A percentile compares a stretch with the other conserved stretches of the same genome.
Conservation (phyloP, 2,113 vertebrate species). For the Gymnorhina tibicen region DNA sequence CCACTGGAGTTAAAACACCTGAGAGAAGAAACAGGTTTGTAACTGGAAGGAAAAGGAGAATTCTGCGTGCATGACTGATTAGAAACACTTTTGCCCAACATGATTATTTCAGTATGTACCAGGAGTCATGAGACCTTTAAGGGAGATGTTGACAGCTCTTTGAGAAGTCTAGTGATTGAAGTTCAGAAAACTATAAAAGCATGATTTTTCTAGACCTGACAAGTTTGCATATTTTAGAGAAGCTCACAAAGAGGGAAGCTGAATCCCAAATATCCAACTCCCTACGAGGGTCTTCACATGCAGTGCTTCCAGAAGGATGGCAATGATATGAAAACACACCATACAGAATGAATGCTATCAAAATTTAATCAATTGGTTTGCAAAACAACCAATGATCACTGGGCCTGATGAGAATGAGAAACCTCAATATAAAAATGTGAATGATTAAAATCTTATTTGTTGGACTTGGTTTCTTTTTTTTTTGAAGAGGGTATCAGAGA, state of each 20-base stretch:
- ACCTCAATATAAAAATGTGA: background rate
- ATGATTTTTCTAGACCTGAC: background rate
- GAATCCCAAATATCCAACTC: background rate
- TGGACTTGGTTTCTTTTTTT: background rate
- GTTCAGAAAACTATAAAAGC: background rate
- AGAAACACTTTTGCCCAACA: background rate
- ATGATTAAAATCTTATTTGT: background rate
- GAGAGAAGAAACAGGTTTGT: constrained; percentile 7
- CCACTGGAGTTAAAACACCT: background rate
- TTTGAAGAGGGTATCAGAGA: background rate
- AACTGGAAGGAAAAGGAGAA: background rate
- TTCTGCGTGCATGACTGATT: background rate
- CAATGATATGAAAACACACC: background rate
- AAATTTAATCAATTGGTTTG: background rate
- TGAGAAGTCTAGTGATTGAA: background rate
- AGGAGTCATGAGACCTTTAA: background rate
- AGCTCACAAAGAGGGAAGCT: background rate
- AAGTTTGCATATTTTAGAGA: background rate
- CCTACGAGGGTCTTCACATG: background rate
- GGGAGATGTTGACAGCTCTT: background rate
- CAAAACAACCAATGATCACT: background rate
- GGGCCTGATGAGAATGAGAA: background rate
- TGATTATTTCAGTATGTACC: background rate
- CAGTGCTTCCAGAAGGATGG: background rate
- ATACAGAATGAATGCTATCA: background rate